Evolutionary conservation across 1,140 invertebrate species (phyloP).

Genomic region (Protaetia brevitarsis): DNA sequence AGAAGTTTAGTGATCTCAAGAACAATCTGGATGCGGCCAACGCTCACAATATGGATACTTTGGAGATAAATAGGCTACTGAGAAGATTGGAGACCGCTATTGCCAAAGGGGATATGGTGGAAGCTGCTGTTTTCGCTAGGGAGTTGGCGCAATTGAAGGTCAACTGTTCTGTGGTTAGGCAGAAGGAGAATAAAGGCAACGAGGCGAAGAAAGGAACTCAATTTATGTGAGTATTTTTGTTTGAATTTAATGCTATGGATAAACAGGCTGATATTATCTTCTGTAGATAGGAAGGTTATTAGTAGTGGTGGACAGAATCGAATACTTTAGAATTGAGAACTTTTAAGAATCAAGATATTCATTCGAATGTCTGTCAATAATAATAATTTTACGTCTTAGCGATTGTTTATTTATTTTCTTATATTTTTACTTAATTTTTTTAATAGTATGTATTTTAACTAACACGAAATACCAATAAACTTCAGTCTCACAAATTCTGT

Average conservation of each 20-base stretch:
- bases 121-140: slow-evolving; percentile 65
- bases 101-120: slow-evolving; percentile 61
- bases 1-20: slow-evolving; percentile 48
- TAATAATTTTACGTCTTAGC: no score
- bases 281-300: no score
- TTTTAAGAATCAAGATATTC: no score
- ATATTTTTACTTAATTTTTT: no score
- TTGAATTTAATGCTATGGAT: background rate
- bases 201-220: slow-evolving; percentile 14
- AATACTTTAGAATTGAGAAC: no score
- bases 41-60: slow-evolving; percentile 47
- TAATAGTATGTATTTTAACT: no score
- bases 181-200: slow-evolving; percentile 45
- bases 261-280: no score
- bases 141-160: slow-evolving; percentile 68
- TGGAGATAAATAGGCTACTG: slow-evolving; percentile 62
- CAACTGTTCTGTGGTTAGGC: slow-evolving; percentile 61
- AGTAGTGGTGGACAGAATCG: no score
- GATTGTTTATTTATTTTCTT: no score
- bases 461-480: no score
- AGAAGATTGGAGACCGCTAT: slow-evolving; percentile 66
- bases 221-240: slow-evolving; percentile 42
- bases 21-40: slow-evolving; percentile 37
- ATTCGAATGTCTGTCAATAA: no score
- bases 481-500: no score